A percentile compares a stretch with the other conserved stretches of the same genome.
Conservation (phyloP, 2,113 vertebrate genomes). For the Steatornis caripensis region DNA sequence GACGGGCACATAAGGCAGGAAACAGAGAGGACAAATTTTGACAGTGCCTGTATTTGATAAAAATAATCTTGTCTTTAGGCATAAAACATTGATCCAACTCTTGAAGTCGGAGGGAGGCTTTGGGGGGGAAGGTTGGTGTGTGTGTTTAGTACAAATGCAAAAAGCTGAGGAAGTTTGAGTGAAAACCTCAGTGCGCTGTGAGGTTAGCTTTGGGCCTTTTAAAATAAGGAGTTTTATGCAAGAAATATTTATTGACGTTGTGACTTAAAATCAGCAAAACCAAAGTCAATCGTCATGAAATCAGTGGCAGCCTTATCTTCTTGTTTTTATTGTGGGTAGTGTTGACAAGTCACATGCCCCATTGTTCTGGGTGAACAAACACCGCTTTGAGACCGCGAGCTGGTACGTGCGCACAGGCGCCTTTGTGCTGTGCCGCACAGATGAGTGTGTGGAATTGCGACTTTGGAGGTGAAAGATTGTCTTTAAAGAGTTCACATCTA, state of each 20-base stretch:
- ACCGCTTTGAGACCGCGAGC: background rate
- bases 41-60: background rate
- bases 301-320: slow-evolving; percentile 37
- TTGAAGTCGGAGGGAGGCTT: background rate
- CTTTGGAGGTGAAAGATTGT: background rate
- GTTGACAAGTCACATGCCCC: slow-evolving; percentile 42
- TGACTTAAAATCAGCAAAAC: slow-evolving; percentile 1
- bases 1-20: background rate
- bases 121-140: background rate
- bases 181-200: fast-evolving
- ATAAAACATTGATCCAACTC: background rate
- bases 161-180: background rate
- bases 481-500: background rate
- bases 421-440: background rate
- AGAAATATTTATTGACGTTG: background rate
- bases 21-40: background rate
- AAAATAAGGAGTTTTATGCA: background rate
- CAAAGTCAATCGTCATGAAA: background rate
- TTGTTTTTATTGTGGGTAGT: slow-evolving; percentile 50
- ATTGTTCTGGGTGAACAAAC: slow-evolving; percentile 58
- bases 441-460: background rate
- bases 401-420: background rate
- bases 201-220: background rate
- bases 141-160: fast-evolving
- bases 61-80: slow-evolving; percentile 35